Percentiles rank a stretch among this genome's conserved stretches.
These are phyloP conservation scores for Hassar affinis DNA, from an alignment of 2,113 vertebrate species.

Conservation along the genomic window DNA sequence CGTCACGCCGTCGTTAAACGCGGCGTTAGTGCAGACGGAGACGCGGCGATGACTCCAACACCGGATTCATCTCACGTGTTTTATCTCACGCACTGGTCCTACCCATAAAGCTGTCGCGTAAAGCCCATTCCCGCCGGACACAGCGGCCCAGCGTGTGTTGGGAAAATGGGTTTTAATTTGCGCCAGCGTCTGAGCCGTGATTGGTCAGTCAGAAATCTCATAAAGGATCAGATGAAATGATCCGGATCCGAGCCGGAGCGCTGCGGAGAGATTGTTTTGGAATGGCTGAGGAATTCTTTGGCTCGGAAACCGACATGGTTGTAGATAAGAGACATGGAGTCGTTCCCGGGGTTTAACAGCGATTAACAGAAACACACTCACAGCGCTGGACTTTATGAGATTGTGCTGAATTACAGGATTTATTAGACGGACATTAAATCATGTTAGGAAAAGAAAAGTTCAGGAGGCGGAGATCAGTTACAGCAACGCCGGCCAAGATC, in stretches of 20 bases:
- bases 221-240: neutral
- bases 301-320: slow-evolving; percentile 25
- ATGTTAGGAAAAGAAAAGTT: slow-evolving; percentile 70
- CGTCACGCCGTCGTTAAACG: neutral
- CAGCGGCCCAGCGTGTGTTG: neutral
- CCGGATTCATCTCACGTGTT: neutral
- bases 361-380: slow-evolving; percentile 21
- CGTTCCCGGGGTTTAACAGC: slow-evolving; percentile 18
- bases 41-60: neutral
- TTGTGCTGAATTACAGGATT: slow-evolving; percentile 56
- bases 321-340: slow-evolving; percentile 33
- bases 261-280: neutral
- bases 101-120: neutral
- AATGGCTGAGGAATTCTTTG: slow-evolving; percentile 2
- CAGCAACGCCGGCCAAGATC: slow-evolving; percentile 62
- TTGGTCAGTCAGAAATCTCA: neutral
- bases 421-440: slow-evolving; percentile 68
- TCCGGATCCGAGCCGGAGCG: slow-evolving; percentile 5
- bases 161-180: neutral
- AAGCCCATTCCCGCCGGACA: neutral
- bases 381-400: slow-evolving; percentile 34
- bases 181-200: neutral
- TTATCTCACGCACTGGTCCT: neutral
- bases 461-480: slow-evolving; percentile 56
- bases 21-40: too few species aligned